Evolutionary conservation across 1,140 invertebrate species (phyloP).

Genomic region (Onthophagus taurus): DNA sequence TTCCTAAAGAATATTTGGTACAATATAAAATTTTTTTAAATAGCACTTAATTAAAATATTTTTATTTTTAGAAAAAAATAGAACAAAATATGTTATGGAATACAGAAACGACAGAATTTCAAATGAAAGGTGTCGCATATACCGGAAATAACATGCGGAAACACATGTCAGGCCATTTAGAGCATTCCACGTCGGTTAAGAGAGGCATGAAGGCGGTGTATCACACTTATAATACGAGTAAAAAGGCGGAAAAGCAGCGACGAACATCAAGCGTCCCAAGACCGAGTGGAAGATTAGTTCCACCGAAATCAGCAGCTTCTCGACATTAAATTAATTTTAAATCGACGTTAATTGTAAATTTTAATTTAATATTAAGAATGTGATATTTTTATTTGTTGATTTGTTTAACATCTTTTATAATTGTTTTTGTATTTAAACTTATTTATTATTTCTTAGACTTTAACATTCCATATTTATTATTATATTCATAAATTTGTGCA

Average conservation of each 20-base stretch:
- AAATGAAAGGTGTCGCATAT: constrained; percentile 95
- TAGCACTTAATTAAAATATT: background rate
- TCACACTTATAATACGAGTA: constrained; percentile 16
- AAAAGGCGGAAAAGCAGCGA: constrained; percentile 11
- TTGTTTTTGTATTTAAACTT: too few relatives aligned
- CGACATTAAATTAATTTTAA: constrained; percentile 6
- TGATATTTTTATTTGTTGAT: too few relatives aligned
- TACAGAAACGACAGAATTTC: constrained; percentile 97
- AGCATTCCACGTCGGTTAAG: constrained; percentile 18
- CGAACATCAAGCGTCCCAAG: constrained; percentile 12
- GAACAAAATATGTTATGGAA: constrained; percentile 93
- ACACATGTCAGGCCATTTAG: constrained; percentile 26
- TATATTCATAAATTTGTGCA: too few relatives aligned
- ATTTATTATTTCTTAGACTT: too few relatives aligned
- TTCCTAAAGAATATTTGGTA: constrained; percentile 77
- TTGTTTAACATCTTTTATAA: too few relatives aligned
- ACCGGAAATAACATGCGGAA: constrained; percentile 98
- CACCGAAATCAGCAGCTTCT: constrained; percentile 4
- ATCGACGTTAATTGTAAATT: too few relatives aligned
- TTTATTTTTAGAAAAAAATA: constrained; percentile 63
- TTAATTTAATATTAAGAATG: too few relatives aligned
- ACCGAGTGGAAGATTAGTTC: constrained; percentile 11
- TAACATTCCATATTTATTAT: too few relatives aligned
- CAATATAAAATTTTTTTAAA: background rate
- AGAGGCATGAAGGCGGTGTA: constrained; percentile 33